Percentiles rank a stretch among this genome's conserved stretches.
These are phyloP conservation scores for Syngnathus scovelli DNA, from an alignment of 2,113 vertebrate species.

Conservation along the genomic window DNA sequence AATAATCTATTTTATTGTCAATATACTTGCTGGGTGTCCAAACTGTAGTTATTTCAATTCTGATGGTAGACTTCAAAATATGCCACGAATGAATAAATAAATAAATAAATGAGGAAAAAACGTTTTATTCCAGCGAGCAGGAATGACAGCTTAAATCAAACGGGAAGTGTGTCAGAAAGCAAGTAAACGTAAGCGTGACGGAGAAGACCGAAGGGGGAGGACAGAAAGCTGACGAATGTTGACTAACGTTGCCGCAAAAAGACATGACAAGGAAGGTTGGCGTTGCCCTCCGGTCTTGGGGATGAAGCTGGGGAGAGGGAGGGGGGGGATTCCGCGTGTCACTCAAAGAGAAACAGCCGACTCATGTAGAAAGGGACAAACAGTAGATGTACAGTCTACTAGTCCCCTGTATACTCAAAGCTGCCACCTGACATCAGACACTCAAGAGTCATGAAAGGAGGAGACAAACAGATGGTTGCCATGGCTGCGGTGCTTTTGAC, in stretches of 20 bases:
- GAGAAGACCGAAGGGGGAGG: slow-evolving; percentile 11
- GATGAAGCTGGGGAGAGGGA: slow-evolving; percentile 12
- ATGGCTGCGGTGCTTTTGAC: slow-evolving; percentile 35
- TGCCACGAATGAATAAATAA: not conserved
- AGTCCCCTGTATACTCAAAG: slow-evolving; percentile 8
- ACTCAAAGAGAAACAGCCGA: slow-evolving; percentile 35
- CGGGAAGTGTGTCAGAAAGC: slow-evolving; percentile 17
- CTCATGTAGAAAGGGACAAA: slow-evolving; percentile 6
- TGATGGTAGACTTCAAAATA: not conserved
- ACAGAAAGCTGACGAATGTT: slow-evolving; percentile 15
- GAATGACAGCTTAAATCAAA: slow-evolving; percentile 13
- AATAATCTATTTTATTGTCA: no score
- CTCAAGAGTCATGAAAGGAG: slow-evolving; percentile 25
- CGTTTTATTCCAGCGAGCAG: not conserved
- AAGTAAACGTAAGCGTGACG: slow-evolving; percentile 18
- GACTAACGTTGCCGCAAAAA: slow-evolving; percentile 36
- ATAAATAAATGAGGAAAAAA: not conserved
- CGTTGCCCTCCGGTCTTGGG: slow-evolving; percentile 21
- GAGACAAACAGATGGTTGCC: slow-evolving; percentile 52
- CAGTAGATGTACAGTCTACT: not conserved
- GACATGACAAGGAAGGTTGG: slow-evolving; percentile 59
- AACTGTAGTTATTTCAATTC: not conserved
- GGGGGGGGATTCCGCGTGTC: slow-evolving; percentile 27
- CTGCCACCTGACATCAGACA: slow-evolving; percentile 20
- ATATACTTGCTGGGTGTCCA: not conserved